phyloP scores from a whole-genome alignment of 2,113 vertebrate genomes.

The Nansenia antarctica region DNA sequence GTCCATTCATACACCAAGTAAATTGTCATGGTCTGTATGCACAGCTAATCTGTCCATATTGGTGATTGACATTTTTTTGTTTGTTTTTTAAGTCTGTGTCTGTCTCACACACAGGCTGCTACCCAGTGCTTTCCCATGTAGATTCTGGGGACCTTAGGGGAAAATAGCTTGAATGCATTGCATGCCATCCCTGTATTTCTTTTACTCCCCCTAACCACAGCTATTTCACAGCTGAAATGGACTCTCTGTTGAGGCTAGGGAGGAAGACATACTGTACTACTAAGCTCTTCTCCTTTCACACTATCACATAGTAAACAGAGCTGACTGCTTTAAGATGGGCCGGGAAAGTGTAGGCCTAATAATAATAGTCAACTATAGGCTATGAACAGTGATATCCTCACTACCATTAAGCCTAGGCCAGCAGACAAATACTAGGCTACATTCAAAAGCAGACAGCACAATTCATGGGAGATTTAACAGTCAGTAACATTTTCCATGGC shows the following conservation, averaged over 20 bases:
- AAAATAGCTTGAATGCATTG: constrained; percentile 61
- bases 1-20: too few species aligned
- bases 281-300: not conserved
- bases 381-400: not conserved
- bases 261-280: not conserved
- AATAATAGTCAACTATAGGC: not conserved
- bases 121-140: constrained; percentile 35
- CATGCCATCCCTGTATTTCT: constrained; percentile 38
- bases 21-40: too few species aligned
- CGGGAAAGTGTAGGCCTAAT: too few species aligned
- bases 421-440: too few species aligned
- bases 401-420: not conserved
- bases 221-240: constrained; percentile 61
- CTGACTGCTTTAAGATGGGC: not conserved
- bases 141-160: constrained; percentile 50
- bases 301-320: not conserved
- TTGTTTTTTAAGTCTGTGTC: too few species aligned
- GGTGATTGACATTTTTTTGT: too few species aligned
- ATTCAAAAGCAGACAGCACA: not conserved
- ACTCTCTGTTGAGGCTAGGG: constrained; percentile 45
- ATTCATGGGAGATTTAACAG: not conserved
- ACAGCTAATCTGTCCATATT: too few species aligned
- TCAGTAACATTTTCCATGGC: not conserved
- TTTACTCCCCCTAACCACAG: constrained; percentile 59
- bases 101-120: constrained; percentile 24